Base-by-base conservation (phyloP, 2,797 vertebrate genomes). In the Acrocephalus scirpaceus region DNA sequence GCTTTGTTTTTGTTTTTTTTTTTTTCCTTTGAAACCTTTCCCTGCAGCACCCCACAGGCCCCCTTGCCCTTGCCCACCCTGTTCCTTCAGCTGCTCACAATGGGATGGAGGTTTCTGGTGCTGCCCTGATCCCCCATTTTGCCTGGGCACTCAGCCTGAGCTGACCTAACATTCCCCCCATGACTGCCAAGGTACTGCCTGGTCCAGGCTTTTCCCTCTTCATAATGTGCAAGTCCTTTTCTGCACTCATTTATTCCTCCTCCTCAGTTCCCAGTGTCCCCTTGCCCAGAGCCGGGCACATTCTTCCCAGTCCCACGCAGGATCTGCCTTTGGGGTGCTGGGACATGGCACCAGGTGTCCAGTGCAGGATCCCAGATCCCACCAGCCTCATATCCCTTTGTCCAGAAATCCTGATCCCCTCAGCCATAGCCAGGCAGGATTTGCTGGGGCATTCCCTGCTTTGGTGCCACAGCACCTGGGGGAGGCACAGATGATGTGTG, bases 91-190 rank as follows among this genome's bases (percentile, higher is more conserved):
- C 38, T 42, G 14, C n/a, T 42, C 42, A 12, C 2, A 42, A 25
- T 6, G 9, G 14, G 13, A 18, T 0, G 3, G 45, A 47, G 25
- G 22, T 8, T 71, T 62, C 48, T 73, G 0, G 0, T 36, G n/a
- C 38, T 79, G 30, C 58, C 22, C 45, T 47, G 15, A 38, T n/a
- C 10, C 9, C 50, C 44, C 14, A 5, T 2, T 2, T 17, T 64
- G 16, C 47, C 66, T 27, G 0, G 3, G 27, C 27, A 75, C 26
- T 22, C 42, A 30, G 30, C 10, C 73, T 65, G 56, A 32, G n/a
- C 54, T 83, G 44, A 42, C 42, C 18, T 47, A 5, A 29, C 54
- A 10, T 29, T 38, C 16, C 44, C 61, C 17, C 22, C 25, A 40
- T 47, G 86, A 74, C 79, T 36, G 32, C 65, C 40, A 80, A 88